Conservation (phyloP, 1,140 invertebrate genomes). For the Andrena cerasifolii region DNA sequence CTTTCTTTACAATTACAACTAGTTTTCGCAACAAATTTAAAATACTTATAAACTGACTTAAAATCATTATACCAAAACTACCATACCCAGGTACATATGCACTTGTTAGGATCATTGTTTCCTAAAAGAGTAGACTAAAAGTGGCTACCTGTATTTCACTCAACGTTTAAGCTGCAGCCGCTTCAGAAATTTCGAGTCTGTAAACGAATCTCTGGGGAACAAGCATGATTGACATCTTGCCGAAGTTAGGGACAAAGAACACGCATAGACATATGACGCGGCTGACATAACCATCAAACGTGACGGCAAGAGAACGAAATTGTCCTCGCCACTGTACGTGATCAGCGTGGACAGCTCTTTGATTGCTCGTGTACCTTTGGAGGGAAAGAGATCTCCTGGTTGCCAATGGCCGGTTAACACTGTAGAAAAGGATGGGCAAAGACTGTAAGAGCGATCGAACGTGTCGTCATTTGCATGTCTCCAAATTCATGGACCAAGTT, state of each 20-base stretch:
- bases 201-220: conserved; percentile 57
- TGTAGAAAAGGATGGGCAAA: conserved; percentile 27
- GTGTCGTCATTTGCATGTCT: conserved; percentile 68
- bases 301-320: conserved; percentile 70
- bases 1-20: no score
- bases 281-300: conserved; percentile 74
- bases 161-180: not conserved
- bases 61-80: no score
- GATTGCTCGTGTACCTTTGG: conserved; percentile 44
- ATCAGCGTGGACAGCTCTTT: conserved; percentile 67
- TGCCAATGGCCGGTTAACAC: conserved; percentile 3
- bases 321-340: conserved; percentile 70
- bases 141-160: not conserved
- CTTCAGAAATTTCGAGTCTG: conserved; percentile 60
- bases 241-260: conserved; percentile 59
- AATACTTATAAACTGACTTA: no score
- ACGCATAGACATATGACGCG: conserved; percentile 67
- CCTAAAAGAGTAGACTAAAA: not conserved
- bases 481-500: conserved; percentile 69
- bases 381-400: conserved; percentile 24
- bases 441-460: conserved; percentile 45
- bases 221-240: conserved; percentile 70
- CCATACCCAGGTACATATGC: no score
- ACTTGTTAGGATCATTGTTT: no score
- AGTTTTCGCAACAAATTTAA: no score